A percentile compares a stretch with the other conserved stretches of the same genome.
These are phyloP conservation scores for Halcyon badia DNA, from an alignment of 2,797 vertebrate genomes.

Conservation along the genomic window DNA sequence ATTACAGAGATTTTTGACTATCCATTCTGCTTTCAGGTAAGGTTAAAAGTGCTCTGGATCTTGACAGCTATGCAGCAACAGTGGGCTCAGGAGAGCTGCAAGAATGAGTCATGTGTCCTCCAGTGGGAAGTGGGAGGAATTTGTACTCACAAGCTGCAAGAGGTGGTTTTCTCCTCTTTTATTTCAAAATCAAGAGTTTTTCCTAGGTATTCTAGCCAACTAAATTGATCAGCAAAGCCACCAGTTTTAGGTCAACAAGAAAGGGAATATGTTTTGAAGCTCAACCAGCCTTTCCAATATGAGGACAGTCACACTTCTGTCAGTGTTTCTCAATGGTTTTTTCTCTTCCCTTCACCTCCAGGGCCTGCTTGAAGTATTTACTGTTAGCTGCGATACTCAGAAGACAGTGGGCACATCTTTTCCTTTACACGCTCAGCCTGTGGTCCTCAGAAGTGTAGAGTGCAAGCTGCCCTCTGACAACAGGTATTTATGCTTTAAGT, in stretches of 20 bases:
- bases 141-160: not conserved
- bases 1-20: constrained; percentile 50
- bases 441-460: accelerated
- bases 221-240: not conserved
- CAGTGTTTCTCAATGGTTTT: not conserved
- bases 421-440: accelerated
- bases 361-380: not conserved
- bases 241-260: not conserved
- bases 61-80: constrained; percentile 33
- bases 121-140: not conserved
- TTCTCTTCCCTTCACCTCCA: not conserved
- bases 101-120: constrained; percentile 40
- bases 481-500: not conserved
- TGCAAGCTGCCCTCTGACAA: not conserved
- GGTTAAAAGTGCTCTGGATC: constrained; percentile 49
- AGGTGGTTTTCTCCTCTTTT: not conserved
- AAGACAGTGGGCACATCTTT: not conserved
- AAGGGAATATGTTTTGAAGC: not conserved
- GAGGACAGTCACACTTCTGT: not conserved
- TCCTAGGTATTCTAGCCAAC: not conserved
- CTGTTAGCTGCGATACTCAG: not conserved
- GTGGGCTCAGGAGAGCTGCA: constrained; percentile 46
- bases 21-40: constrained; percentile 45
- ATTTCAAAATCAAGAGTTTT: not conserved
- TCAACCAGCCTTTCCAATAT: not conserved